A percentile compares a stretch with the other conserved stretches of the same genome.
Evolutionary conservation across 2,888 invertebrate genomes (phyloP).

Genomic region (Diachrysia chrysitis): DNA sequence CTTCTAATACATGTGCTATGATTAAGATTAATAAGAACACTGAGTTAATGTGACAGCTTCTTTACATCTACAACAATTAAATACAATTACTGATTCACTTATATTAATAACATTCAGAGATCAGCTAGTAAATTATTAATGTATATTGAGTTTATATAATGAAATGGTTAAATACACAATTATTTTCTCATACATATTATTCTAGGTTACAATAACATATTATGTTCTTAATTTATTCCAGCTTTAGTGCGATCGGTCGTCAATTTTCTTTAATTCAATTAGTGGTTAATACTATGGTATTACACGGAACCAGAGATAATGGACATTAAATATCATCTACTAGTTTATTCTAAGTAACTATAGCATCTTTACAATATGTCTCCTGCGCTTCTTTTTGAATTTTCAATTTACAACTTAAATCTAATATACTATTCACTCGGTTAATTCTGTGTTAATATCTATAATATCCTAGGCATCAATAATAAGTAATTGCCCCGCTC

Average conservation of each 20-base stretch:
- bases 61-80: not conserved
- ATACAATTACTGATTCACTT: not conserved
- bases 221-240: not conserved
- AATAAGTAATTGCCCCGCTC: constrained; percentile 29
- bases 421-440: constrained; percentile 1
- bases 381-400: not conserved
- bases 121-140: not conserved
- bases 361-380: not conserved
- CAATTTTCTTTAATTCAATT: not conserved
- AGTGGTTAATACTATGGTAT: not conserved
- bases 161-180: constrained; percentile 21
- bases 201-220: constrained; percentile 1
- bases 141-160: not conserved
- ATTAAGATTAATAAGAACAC: constrained; percentile 15
- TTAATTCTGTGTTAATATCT: not conserved
- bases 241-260: not conserved
- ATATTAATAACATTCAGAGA: constrained; percentile 11
- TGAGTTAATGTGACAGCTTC: constrained; percentile 17
- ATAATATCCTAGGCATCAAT: constrained; percentile 22
- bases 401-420: not conserved
- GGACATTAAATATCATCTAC: not conserved
- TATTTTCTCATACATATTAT: constrained; percentile 27
- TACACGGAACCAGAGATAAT: not conserved
- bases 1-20: constrained; percentile 15
- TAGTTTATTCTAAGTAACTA: not conserved